phyloP scores from a whole-genome alignment of 2,888 invertebrate species.

The Ethmia dodecea region DNA sequence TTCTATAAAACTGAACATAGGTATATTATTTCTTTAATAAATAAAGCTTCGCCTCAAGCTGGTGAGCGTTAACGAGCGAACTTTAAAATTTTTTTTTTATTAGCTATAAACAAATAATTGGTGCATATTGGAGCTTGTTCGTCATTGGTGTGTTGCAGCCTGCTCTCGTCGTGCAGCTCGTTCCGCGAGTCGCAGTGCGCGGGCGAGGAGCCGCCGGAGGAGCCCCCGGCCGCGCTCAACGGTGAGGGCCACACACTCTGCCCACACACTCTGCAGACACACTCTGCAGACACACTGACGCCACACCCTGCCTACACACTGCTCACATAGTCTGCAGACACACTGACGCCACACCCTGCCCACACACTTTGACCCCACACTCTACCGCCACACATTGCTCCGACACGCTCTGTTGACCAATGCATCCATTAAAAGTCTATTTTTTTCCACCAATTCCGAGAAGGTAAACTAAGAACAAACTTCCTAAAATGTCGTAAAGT shows the following conservation, averaged over 20 bases:
- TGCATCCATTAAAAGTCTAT: too few species aligned
- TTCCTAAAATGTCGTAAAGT: too few species aligned
- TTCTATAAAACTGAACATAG: too few species aligned
- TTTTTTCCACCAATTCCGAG: too few species aligned
- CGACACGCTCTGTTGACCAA: too few species aligned
- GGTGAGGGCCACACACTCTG: constrained; percentile 35
- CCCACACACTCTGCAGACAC: neutral
- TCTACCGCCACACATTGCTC: neutral
- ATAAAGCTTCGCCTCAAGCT: too few species aligned
- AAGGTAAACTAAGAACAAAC: too few species aligned
- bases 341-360: neutral
- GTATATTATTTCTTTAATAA: too few species aligned
- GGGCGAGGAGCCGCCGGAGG: constrained; percentile 78
- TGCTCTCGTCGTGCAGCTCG: constrained; percentile 90
- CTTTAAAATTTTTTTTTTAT: neutral
- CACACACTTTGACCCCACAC: neutral
- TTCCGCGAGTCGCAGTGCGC: constrained; percentile 89
- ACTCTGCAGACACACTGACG: neutral
- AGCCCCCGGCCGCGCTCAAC: constrained; percentile 64
- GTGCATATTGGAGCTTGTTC: constrained; percentile 8
- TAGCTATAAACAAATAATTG: neutral
- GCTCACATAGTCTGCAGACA: neutral
- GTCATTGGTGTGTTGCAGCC: constrained; percentile 70
- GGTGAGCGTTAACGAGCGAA: too few species aligned
- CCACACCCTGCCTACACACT: neutral